phyloP scores from a whole-genome alignment of 1,140 invertebrate genomes.

The Drosophila sulfurigaster region DNA sequence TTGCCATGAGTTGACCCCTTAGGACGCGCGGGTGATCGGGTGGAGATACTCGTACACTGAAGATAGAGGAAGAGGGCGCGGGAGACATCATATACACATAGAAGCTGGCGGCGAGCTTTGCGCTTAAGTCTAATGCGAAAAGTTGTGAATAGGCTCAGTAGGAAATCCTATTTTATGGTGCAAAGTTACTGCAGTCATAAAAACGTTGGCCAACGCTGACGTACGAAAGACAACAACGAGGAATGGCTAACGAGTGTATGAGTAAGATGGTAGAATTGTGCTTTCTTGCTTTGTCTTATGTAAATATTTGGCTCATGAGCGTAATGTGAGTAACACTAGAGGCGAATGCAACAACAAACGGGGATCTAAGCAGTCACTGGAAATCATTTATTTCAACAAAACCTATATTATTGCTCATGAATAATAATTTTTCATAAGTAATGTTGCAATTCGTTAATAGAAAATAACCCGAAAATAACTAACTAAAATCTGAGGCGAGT shows the following conservation, averaged over 20 bases:
- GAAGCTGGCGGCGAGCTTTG: slow-evolving; percentile 70
- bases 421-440: too few relatives aligned
- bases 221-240: not conserved
- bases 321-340: not conserved
- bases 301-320: slow-evolving; percentile 13
- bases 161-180: slow-evolving; percentile 83
- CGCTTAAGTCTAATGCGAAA: slow-evolving; percentile 84
- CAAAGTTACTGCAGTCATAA: slow-evolving; percentile 83
- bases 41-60: not conserved
- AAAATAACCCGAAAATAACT: too few relatives aligned
- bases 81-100: not conserved
- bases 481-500: too few relatives aligned
- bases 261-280: slow-evolving; percentile 5
- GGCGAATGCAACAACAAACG: too few relatives aligned
- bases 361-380: not conserved
- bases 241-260: not conserved
- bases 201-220: slow-evolving; percentile 64
- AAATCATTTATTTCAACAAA: too few relatives aligned
- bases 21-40: slow-evolving; percentile 3
- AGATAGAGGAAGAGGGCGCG: not conserved
- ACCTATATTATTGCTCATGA: too few relatives aligned
- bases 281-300: slow-evolving; percentile 13
- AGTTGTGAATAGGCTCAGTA: slow-evolving; percentile 83
- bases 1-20: slow-evolving; percentile 50
- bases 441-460: too few relatives aligned